phyloP scores from a whole-genome alignment of 2,888 invertebrate genomes.

The Drosophila subquinaria region DNA sequence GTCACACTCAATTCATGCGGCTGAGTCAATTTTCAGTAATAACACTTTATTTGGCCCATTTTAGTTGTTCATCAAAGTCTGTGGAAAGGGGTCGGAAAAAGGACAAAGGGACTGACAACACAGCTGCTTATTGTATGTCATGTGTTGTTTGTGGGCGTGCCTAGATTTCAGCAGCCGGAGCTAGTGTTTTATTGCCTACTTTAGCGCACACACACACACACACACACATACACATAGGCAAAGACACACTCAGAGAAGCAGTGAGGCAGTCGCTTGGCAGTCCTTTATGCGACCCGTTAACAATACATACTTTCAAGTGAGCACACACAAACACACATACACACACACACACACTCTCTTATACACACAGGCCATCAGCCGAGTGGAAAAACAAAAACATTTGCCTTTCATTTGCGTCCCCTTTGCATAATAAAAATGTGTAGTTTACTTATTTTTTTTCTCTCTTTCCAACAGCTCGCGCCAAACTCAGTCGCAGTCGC shows the following conservation, averaged over 20 bases:
- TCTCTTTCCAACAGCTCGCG: conserved; percentile 19
- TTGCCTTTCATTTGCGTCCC: conserved; percentile 80
- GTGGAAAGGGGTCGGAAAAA: neutral
- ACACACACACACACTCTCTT: conserved; percentile 24
- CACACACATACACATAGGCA: conserved; percentile 25
- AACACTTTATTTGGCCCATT: conserved; percentile 77
- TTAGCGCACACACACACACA: conserved; percentile 40
- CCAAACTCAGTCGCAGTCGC: conserved; percentile 29
- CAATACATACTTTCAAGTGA: conserved; percentile 77
- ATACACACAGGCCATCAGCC: conserved; percentile 41
- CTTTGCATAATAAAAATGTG: conserved; percentile 81
- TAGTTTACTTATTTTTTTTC: conserved; percentile 67
- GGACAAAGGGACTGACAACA: conserved; percentile 36
- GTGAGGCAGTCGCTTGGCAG: conserved; percentile 52
- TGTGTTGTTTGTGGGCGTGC: conserved; percentile 63
- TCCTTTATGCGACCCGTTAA: conserved; percentile 68
- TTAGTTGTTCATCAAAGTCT: conserved; percentile 65
- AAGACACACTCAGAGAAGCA: conserved; percentile 26
- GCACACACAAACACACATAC: conserved; percentile 51
- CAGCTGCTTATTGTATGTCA: conserved; percentile 63
- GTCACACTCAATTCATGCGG: conserved; percentile 55
- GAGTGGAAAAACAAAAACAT: conserved; percentile 75
- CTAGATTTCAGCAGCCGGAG: conserved; percentile 65
- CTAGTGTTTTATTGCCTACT: conserved; percentile 79
- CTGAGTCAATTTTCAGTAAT: conserved; percentile 77